phyloP scores from a whole-genome alignment of 92 coral and sea anemone species.

The Metridium senile region DNA sequence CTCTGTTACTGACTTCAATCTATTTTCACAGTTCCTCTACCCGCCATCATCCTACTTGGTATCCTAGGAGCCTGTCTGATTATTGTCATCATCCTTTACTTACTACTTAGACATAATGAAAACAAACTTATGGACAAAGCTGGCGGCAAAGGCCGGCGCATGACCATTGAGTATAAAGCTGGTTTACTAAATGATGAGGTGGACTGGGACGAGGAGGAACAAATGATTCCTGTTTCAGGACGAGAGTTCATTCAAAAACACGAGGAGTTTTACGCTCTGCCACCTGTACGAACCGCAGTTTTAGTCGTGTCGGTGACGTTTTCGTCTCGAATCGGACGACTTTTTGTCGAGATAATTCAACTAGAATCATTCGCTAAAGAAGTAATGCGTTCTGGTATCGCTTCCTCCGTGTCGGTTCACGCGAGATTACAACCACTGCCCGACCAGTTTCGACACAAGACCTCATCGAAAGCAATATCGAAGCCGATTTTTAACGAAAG shows the following conservation, averaged over 20 bases:
- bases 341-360: conserved; percentile 46
- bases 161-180: not conserved
- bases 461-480: conserved; percentile 54
- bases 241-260: not conserved
- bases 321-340: conserved; percentile 41
- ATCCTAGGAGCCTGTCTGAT: conserved; percentile 52
- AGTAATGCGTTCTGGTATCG: conserved; percentile 28
- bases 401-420: conserved; percentile 48
- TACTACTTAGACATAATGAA: conserved; percentile 4
- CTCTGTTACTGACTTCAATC: not conserved
- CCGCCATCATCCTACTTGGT: conserved; percentile 56
- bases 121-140: conserved; percentile 25
- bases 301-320: conserved; percentile 56
- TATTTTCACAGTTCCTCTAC: conserved; percentile 44
- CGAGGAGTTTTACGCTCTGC: not conserved
- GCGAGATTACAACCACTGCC: conserved; percentile 52
- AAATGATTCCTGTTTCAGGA: conserved; percentile 1
- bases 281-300: conserved; percentile 27
- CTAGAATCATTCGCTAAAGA: conserved; percentile 49
- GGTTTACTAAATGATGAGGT: not conserved
- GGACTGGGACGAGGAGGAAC: conserved; percentile 11
- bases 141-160: conserved; percentile 17
- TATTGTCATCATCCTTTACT: conserved; percentile 16
- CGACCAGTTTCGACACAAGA: conserved; percentile 57
- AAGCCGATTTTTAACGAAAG: conserved; percentile 54